Base-by-base conservation (phyloP, 2,797 vertebrate species). In the Myotis myotis region DNA sequence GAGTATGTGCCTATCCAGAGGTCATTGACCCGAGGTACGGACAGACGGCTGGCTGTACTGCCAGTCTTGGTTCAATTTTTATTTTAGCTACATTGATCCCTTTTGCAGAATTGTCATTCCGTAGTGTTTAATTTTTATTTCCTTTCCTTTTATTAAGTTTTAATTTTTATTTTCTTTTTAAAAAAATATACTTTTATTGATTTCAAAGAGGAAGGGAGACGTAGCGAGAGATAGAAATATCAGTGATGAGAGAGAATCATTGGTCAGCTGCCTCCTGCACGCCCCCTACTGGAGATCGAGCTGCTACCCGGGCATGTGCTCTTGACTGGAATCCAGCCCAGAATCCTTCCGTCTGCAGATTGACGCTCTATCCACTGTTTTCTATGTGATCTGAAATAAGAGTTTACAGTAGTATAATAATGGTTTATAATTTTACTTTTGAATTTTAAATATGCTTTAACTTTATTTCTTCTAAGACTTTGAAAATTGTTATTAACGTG, bases 1-100 rank as follows among this genome's bases (percentile, higher is more conserved):
- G 99, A 96, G 99, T 99, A 28, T 99, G 99, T 97, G 99, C 98
- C 91, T 99, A 99, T 96, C 99, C 99, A 79, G 99, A 99, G 62
- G 98, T 98, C 38, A 98, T 98, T 68, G 98, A 98, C 94, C 91
- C 98, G 97, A 99, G 99, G 99, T 99, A 97, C 97, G 87, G 53
- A 66, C 4, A 36, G 23, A 5, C 66, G 22, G 22, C 87, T 78
- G 64, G 6, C 0, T 89, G 78, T 30, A 51, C 38, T 79, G 25
- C 16, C 28, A 22, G n/a, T 82, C 68, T 87, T 94, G 68, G 74
- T 79, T 85, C 60, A 74, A 30, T 92, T 93, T 91, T 91, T 70
- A 82, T 83, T 57, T 76, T 74, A 47, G 33, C 55, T 53, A 2
- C 57, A 17, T 78, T 51, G 38, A 22, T 85, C 22, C 38, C 9